A percentile compares a stretch with the other conserved stretches of the same genome.
Conservation (phyloP, 2,888 invertebrate species). For the Pristionchus mayeri region DNA sequence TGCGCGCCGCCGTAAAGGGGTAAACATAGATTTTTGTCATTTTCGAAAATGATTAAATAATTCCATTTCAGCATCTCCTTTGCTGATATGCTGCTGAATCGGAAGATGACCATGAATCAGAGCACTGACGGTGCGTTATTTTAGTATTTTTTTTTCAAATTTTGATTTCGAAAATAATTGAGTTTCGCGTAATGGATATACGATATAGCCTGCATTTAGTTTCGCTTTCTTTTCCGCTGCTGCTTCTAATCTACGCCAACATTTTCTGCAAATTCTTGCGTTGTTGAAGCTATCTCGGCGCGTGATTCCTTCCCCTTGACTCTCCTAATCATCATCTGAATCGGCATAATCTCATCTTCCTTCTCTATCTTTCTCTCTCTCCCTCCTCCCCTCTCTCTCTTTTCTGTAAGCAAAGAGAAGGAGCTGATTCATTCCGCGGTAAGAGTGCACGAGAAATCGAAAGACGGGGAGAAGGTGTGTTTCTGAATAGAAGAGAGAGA, state of each 20-base stretch:
- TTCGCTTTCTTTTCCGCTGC: background rate
- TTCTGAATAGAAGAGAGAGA: background rate
- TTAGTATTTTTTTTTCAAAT: no score
- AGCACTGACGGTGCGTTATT: conserved; percentile 44
- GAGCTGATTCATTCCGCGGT: conserved; percentile 31
- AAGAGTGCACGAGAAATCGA: background rate
- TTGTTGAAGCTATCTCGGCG: background rate
- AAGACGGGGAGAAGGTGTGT: background rate
- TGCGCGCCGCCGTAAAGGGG: conserved; percentile 30
- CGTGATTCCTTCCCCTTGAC: background rate
- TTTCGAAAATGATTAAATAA: background rate
- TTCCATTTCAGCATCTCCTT: conserved; percentile 39
- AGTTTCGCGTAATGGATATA: no score
- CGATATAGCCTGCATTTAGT: no score
- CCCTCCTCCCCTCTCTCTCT: background rate
- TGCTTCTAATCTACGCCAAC: no score
- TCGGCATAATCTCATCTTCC: background rate
- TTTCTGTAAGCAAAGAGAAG: conserved; percentile 23
- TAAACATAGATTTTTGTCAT: background rate
- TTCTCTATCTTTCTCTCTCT: background rate
- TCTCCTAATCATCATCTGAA: conserved; percentile 37
- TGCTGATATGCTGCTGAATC: conserved; percentile 48
- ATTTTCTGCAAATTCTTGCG: no score
- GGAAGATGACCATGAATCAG: conserved; percentile 49
- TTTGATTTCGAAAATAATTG: background rate